These are phyloP conservation scores for Betta splendens DNA, from an alignment of 2,797 vertebrate genomes.

Conservation along the genomic window DNA sequence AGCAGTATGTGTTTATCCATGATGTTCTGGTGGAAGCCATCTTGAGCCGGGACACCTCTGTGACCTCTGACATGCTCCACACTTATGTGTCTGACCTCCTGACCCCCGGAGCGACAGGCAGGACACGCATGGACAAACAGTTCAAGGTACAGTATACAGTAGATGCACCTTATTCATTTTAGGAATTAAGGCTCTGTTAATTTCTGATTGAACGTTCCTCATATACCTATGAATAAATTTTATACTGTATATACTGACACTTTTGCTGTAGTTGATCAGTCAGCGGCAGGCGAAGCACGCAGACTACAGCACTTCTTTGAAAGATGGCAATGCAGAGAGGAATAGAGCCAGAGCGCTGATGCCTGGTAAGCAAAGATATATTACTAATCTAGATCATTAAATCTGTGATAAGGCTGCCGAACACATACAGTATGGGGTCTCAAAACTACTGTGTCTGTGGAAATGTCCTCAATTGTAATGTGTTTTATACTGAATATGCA, in stretches of 20 bases:
- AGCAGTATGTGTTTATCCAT: constrained; percentile 97
- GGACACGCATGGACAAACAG: constrained; percentile 92
- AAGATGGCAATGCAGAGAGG: constrained; percentile 90
- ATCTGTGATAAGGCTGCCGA: not conserved
- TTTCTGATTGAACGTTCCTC: not conserved
- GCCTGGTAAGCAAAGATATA: constrained; percentile 82
- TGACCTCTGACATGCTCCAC: constrained; percentile 89
- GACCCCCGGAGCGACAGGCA: constrained; percentile 88
- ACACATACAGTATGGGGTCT: not conserved
- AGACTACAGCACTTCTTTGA: constrained; percentile 92
- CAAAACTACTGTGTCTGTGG: not conserved
- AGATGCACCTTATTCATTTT: not conserved
- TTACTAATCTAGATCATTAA: not conserved
- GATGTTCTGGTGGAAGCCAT: constrained; percentile 93
- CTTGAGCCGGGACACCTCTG: constrained; percentile 91
- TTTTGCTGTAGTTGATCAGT: constrained; percentile 85
- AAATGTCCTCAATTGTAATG: not conserved
- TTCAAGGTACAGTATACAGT: constrained; percentile 95
- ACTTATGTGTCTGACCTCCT: constrained; percentile 92
- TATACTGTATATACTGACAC: not conserved
- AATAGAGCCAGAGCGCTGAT: constrained; percentile 92
- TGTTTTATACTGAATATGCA: not conserved
- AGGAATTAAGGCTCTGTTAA: not conserved
- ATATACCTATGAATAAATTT: not conserved
- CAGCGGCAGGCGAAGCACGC: constrained; percentile 91